A percentile compares a stretch with the other conserved stretches of the same genome.
Evolutionary conservation across 2,113 vertebrate genomes (phyloP).

Genomic region (Oncorhynchus tshawytscha): DNA sequence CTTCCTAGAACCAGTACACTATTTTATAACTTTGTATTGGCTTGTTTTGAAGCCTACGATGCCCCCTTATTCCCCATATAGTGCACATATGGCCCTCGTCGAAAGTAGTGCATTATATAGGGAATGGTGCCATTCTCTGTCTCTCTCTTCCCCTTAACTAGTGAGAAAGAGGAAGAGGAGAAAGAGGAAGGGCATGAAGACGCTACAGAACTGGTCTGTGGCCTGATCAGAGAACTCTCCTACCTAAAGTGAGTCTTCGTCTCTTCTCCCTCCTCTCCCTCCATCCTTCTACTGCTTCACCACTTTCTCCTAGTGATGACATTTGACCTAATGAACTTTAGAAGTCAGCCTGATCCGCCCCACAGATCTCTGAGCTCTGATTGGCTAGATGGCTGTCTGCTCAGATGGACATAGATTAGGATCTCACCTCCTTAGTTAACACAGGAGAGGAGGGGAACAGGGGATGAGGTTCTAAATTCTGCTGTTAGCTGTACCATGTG

Average conservation of each 20-base stretch:
- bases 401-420: neutral
- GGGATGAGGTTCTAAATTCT: no score
- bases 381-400: slow-evolving; percentile 19
- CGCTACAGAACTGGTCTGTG: slow-evolving; percentile 72
- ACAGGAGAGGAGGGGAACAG: neutral
- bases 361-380: slow-evolving; percentile 24
- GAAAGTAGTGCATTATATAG: no score
- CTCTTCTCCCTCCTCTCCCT: neutral
- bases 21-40: no score
- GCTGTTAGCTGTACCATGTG: no score
- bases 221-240: slow-evolving; percentile 82
- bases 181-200: slow-evolving; percentile 63
- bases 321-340: slow-evolving; percentile 16
- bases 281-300: no score
- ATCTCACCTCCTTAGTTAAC: neutral
- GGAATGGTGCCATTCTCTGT: neutral
- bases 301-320: slow-evolving; percentile 8
- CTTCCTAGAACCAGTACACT: no score
- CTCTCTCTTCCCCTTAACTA: neutral
- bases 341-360: slow-evolving; percentile 19
- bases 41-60: no score
- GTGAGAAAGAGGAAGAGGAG: slow-evolving; percentile 37
- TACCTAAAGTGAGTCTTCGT: slow-evolving; percentile 78
- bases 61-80: no score
- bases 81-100: no score